Conservation (phyloP, 1,140 invertebrate genomes). For the Scylla paramamosain region DNA sequence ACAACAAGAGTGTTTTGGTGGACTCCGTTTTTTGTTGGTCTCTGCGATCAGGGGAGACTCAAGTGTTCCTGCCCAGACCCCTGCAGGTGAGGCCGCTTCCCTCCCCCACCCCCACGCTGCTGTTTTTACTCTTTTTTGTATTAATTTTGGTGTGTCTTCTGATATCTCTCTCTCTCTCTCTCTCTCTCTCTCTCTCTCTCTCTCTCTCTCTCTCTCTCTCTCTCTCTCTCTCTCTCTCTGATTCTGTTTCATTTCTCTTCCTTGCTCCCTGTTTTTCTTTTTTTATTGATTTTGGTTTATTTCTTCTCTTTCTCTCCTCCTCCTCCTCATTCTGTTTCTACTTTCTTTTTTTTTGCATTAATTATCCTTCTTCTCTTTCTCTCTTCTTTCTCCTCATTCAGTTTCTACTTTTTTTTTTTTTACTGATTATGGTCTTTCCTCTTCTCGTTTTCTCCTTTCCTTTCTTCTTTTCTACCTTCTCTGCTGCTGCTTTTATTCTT, state of each 20-base stretch:
- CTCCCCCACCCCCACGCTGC: background rate
- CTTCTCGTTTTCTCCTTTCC: no score
- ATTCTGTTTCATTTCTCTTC: background rate
- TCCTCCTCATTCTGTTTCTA: no score
- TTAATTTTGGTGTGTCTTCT: background rate
- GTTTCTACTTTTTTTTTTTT: no score
- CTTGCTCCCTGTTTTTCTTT: no score
- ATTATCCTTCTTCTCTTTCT: no score
- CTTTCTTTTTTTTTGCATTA: no score
- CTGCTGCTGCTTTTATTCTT: no score
- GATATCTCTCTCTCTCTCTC: background rate
- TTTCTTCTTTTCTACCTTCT: no score
- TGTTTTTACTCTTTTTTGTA: background rate
- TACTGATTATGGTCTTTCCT: no score
- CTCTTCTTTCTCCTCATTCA: no score
- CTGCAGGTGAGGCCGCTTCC: background rate
- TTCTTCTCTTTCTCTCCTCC: no score
- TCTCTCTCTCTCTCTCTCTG: background rate
- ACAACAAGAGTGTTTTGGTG: background rate
- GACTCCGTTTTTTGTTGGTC: background rate
- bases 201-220: background rate
- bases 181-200: background rate
- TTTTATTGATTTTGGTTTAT: no score
- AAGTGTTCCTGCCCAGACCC: background rate
- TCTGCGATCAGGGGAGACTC: background rate